Base-by-base conservation (phyloP, 1,140 invertebrate genomes). In the Mizuhopecten yessoensis region DNA sequence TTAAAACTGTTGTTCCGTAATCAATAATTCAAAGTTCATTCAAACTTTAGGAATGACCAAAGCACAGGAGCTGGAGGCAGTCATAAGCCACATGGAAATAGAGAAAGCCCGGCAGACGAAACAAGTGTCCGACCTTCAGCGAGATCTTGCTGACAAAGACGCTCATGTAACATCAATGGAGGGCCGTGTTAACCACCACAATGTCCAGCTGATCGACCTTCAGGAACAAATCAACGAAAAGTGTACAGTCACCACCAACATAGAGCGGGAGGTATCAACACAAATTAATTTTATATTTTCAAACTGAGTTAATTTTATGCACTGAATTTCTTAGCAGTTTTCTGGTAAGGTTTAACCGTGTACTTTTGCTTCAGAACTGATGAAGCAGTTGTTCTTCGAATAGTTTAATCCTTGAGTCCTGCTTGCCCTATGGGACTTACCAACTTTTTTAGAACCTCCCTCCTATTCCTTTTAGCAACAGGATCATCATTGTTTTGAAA, bases 181-280 rank as follows among this genome's bases (percentile, higher is more conserved):
- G 36, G 90, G 94, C 0, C 90, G 95, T 10, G 94, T 96, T 0
- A 94, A 93, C 34, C 95, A 96, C 90, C 91, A 95, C 0, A 96
- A 95, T 86, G 89, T 92, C 42, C 95, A 96, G 91, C 92, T 96
- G 39, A 93, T 95, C 34, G 95, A 96, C 49, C 91, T 96, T 0
- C 95, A 96, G 92, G 94, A 95, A 91, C 95, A 96, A 33, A 90
- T 95, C 34, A 94, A 93, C 90, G 88, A 94, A 3, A 96, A 95
- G 49, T 93, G 92, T 89, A 87, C 92, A 5, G 92, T 93, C n/a
- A 92, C 95, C n/a, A 91, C 91, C 33, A 92, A 92, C 36, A 90
- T 96, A n/a, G 95, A 96, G 89, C 91, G 94, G 91, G 93, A 95
- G 94, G 94, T 96, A 87, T 45, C 42, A 13, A 17, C 1, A 45